A percentile compares a stretch with the other conserved stretches of the same genome.
phyloP scores from a whole-genome alignment of 2,113 vertebrate genomes.

The Myanophis thanlyinensis region DNA sequence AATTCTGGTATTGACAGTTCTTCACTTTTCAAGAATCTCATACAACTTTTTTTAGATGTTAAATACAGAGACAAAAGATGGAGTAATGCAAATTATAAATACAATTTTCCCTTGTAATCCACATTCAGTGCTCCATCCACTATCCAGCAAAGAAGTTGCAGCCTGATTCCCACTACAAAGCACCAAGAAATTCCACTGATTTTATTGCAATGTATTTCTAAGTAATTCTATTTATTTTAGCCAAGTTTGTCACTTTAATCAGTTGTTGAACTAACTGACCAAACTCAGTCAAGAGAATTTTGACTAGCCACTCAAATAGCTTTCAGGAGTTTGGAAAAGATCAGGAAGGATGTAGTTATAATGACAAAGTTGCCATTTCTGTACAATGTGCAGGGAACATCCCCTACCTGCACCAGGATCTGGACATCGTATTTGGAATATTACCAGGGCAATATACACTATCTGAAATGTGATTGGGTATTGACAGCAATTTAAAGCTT shows the following conservation, averaged over 20 bases:
- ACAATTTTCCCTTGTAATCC: not conserved
- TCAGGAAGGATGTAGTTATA: not conserved
- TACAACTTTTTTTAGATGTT: conserved; percentile 16
- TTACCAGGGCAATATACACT: not conserved
- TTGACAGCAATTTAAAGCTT: not conserved
- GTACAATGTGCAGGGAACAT: not conserved
- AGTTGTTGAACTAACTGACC: not conserved
- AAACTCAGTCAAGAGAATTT: not conserved
- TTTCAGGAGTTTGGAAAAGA: not conserved
- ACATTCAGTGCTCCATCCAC: not conserved
- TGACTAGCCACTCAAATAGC: not conserved
- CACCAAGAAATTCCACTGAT: not conserved
- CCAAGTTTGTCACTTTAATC: not conserved
- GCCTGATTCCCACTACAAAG: not conserved
- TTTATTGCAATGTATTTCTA: not conserved
- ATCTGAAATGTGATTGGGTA: conserved; percentile 4
- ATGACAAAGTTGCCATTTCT: not conserved
- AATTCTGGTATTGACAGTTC: not conserved
- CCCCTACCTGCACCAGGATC: not conserved
- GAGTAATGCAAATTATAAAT: not conserved
- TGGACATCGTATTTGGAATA: conserved; percentile 4
- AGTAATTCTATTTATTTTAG: not conserved
- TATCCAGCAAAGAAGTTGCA: not conserved
- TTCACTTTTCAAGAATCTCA: not conserved
- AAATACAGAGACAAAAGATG: not conserved